Percentiles rank a stretch among this genome's conserved stretches.
These are phyloP conservation scores for Eubucco bourcierii DNA, from an alignment of 2,113 vertebrate genomes.

Conservation along the genomic window DNA sequence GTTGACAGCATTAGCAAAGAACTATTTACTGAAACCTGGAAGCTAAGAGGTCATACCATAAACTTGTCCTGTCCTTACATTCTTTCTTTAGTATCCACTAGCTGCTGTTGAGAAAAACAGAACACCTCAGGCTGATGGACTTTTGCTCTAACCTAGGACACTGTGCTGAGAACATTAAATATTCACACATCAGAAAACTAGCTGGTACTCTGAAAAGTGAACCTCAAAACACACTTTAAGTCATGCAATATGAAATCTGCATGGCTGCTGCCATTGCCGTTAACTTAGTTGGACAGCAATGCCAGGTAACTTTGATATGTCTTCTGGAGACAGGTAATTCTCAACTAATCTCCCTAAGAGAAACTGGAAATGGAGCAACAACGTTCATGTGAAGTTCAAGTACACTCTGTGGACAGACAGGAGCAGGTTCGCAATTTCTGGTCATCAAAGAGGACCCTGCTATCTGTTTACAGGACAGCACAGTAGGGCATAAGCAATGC, in stretches of 20 bases:
- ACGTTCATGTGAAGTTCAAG: not conserved
- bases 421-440: not conserved
- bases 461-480: not conserved
- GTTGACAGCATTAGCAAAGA: constrained; percentile 31
- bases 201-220: not conserved
- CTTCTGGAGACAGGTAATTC: not conserved
- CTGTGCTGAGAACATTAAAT: not conserved
- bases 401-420: not conserved
- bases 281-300: not conserved
- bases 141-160: not conserved
- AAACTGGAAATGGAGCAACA: not conserved
- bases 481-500: not conserved
- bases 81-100: not conserved
- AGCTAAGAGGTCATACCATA: constrained; percentile 3
- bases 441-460: not conserved
- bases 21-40: constrained; percentile 23
- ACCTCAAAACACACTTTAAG: not conserved
- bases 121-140: not conserved
- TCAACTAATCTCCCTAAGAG: not conserved
- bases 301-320: not conserved
- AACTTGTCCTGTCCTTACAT: not conserved
- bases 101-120: not conserved
- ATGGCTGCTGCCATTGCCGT: not conserved
- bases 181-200: not conserved
- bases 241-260: not conserved